These are phyloP conservation scores for Rhinolophus sinicus DNA, from an alignment of 2,113 vertebrate genomes.

Conservation along the genomic window DNA sequence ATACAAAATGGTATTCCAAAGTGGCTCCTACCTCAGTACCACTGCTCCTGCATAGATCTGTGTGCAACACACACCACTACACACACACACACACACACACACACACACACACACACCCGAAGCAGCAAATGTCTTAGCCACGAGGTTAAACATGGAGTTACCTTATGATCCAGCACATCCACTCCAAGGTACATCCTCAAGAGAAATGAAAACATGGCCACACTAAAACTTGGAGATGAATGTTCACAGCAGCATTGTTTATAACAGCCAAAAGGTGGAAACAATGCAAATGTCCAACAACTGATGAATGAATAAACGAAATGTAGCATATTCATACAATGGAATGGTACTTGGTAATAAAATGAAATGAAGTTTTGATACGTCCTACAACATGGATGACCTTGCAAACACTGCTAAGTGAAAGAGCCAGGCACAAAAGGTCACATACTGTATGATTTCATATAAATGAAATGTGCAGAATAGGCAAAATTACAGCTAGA, in stretches of 20 bases:
- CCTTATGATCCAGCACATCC: not conserved
- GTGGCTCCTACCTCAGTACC: not conserved
- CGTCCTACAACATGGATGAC: not conserved
- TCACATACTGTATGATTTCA: not conserved
- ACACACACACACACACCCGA: accelerated
- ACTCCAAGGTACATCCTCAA: not conserved
- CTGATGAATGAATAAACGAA: not conserved
- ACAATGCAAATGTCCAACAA: not conserved
- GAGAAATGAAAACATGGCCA: not conserved
- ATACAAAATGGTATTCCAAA: not conserved
- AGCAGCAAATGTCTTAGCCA: not conserved
- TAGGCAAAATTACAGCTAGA: not conserved
- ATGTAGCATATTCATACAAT: not conserved
- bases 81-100: accelerated
- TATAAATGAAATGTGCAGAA: not conserved
- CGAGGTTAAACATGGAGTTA: not conserved
- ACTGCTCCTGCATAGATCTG: not conserved
- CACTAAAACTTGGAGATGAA: not conserved
- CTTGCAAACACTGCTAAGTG: not conserved
- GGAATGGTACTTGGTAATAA: not conserved
- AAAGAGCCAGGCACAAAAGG: not conserved
- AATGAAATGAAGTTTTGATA: not conserved
- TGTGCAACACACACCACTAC: not conserved
- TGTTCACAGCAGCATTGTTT: not conserved
- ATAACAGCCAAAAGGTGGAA: not conserved